phyloP scores from a whole-genome alignment of 30 jellyfish, hydroid and myxozoan genomes.

The Aurelia coerulea region DNA sequence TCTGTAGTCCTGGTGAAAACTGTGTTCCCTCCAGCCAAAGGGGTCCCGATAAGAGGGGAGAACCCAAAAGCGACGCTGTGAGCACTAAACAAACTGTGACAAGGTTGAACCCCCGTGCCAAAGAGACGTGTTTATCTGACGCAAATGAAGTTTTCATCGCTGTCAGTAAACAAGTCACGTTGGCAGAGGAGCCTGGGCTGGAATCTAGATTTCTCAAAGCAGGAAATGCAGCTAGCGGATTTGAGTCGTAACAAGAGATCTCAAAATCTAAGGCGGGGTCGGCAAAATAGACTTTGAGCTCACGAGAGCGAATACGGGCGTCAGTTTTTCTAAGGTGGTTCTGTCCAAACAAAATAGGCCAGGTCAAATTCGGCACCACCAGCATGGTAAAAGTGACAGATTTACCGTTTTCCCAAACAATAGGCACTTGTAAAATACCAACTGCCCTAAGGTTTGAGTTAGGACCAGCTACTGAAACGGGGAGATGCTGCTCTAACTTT shows the following conservation, averaged over 20 bases:
- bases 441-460: constrained; percentile 13
- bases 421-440: constrained; percentile 46
- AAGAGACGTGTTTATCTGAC: background rate
- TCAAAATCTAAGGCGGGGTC: constrained; percentile 1
- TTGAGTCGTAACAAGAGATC: background rate
- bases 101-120: background rate
- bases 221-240: background rate
- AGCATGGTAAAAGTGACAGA: constrained; percentile 40
- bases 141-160: background rate
- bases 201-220: background rate
- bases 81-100: constrained; percentile 3
- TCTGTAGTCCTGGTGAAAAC: constrained; percentile 14
- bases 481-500: constrained; percentile 46
- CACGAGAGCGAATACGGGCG: constrained; percentile 13
- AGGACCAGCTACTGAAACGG: constrained; percentile 50
- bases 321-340: constrained; percentile 23
- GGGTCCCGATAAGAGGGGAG: too few species aligned
- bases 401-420: constrained; percentile 23
- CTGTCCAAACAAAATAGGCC: constrained; percentile 34
- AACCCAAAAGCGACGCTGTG: too few species aligned
- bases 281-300: constrained; percentile 9
- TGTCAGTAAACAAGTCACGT: background rate
- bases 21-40: constrained; percentile 24
- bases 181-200: background rate
- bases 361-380: constrained; percentile 44